Evolutionary conservation across 2,888 invertebrate species (phyloP), one percentile per base, ranked within the genome.

Genomic region (Ennomos erosarius): DNA sequence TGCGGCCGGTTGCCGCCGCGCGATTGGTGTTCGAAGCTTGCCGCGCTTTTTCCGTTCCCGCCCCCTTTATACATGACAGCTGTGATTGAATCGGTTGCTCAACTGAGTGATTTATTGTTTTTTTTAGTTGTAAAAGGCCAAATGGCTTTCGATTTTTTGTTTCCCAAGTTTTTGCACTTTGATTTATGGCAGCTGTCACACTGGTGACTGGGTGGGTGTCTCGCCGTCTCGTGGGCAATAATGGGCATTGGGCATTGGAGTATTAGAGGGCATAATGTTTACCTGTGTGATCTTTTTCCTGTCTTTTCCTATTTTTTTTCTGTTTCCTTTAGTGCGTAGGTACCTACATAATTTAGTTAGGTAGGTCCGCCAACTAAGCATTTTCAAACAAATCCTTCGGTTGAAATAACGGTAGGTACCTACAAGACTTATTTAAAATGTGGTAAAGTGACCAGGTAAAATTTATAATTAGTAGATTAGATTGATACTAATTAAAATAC

Each of bases 21-120:
- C 88, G 66, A 90, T 91, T 92, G 92, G 91, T 82, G 85, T 88
- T 88, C 76, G 75, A 84, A 84, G 79, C 87, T 90, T 90, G 82
- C 85, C 90, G 90, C 90, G 88, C 85, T 87, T 90, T 89, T 88
- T 85, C 78, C 69, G 89, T 84, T 73, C 84, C 89, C 91, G 90
- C 91, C 90, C 91, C 68, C 85, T 79, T 76, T 59, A 59, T 48
- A 71, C 82, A 80, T 87, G 87, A 88, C 91, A 90, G 90, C 85
- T 87, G 87, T 88, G 88, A 90, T 88, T 89, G 88, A 90, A 88
- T 87, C 84, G 83, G 76, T 75, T 76, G 68, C 77, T 75, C 77
- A 78, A 68, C 70, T 81, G 85, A 87, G 76, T 92, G 90, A 92
- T 91, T 90, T 90, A 91, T 90, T 83, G 81, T 50, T 35, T 59